Evolutionary conservation across 2,113 vertebrate genomes (phyloP).

Genomic region (Lucifuga dentata): DNA sequence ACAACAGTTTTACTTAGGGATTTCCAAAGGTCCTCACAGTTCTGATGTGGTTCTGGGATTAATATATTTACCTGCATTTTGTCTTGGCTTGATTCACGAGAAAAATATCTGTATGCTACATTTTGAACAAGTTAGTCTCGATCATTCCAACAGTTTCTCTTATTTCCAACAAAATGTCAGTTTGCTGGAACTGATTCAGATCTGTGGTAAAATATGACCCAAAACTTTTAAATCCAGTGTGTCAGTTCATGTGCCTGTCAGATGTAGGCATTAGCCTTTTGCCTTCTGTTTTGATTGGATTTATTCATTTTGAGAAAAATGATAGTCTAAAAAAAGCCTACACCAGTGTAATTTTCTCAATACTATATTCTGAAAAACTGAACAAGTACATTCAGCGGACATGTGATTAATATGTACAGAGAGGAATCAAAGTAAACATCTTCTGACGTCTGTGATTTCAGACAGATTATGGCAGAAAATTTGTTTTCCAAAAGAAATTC

Average conservation of each 20-base stretch:
- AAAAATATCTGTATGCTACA: constrained; percentile 1
- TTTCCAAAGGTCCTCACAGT: constrained; percentile 56
- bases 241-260: constrained; percentile 62
- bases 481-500: constrained; percentile 20
- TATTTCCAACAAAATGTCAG: neutral
- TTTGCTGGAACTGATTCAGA: constrained; percentile 25
- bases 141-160: constrained; percentile 1
- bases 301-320: neutral
- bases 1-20: constrained; percentile 31
- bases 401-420: neutral
- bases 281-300: constrained; percentile 23
- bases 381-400: neutral
- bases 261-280: constrained; percentile 10
- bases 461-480: constrained; percentile 14
- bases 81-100: neutral
- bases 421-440: constrained; percentile 12
- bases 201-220: constrained; percentile 32
- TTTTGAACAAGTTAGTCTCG: constrained; percentile 24
- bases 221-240: constrained; percentile 63
- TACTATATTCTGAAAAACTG: neutral
- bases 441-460: neutral
- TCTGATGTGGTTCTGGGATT: constrained; percentile 14
- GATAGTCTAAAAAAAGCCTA: neutral
- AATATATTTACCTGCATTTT: neutral
- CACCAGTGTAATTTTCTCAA: constrained; percentile 2